Evolutionary conservation across 2,113 vertebrate species (phyloP), one percentile per base, ranked within the genome.

Genomic region (Terrapene triunguis): DNA sequence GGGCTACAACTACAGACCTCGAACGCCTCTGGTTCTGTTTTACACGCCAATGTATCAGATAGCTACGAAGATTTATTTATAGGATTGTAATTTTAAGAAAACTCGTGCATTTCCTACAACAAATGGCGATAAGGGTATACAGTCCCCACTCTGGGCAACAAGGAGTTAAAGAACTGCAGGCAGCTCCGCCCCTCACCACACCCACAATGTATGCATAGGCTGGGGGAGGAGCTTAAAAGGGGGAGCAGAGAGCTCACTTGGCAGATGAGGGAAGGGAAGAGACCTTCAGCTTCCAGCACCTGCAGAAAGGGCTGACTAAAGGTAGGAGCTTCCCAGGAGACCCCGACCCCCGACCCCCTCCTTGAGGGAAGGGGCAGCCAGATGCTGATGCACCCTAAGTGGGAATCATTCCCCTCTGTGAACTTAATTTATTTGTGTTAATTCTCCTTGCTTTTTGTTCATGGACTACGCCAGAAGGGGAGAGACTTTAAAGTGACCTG

Each of bases 1-100:
- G 57, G 27, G 57, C 27, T 29, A 12, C 27, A 6, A 3, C 4
- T 21, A 44, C 9, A 47, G 17, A 19, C 1, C 22, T 42, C 4
- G 38, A 89, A 3, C 42, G 44, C 29, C 62, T 24, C 79, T 2
- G 3, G n/a, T 0, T 0, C 59, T 38, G 42, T n/a, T 65, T 65
- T 65, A 17, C 32, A 65, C 16, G 16, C 62, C 59, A 16, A 65
- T 89, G 50, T 81, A 74, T 65, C 72, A 50, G 48, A 50, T 1
- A 16, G 12, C 9, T 14, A 47, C 4, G 42, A 76, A 38, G 42
- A 38, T 21, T n/a, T 6, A 44, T 38, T 27, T 5, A 86, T 4
- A 2, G 8, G 84, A 62, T 82, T 90, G 72, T 82, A 38, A 84
- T 78, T 91, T 94, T 72, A 35, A 79, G 84, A 51, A 84, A 84